Evolutionary conservation across 2,797 vertebrate genomes (phyloP).

Genomic region (Peromyscus melanophrys): DNA sequence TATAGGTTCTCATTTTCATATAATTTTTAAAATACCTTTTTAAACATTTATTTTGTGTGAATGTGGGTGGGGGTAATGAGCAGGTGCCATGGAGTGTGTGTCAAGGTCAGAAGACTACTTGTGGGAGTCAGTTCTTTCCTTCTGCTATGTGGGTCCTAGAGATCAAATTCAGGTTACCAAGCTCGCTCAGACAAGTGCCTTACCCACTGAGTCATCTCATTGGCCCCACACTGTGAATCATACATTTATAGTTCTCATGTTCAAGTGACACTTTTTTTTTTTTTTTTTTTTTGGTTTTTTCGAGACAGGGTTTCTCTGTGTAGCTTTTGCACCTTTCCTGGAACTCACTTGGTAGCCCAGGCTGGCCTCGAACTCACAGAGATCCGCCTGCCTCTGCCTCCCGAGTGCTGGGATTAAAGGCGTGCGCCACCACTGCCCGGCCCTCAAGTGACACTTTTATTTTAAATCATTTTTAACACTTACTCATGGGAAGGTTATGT

Average conservation of each 20-base stretch:
- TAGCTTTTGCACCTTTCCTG: no score
- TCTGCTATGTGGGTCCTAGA: not conserved
- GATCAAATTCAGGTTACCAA: not conserved
- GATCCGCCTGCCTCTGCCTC: no score
- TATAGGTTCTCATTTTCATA: conserved; percentile 56
- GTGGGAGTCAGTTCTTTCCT: not conserved
- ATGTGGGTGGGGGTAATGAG: not conserved
- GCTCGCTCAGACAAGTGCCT: not conserved
- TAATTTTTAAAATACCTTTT: conserved; percentile 25
- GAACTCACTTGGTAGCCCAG: no score
- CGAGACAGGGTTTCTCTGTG: no score
- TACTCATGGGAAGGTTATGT: not conserved
- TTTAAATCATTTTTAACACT: not conserved
- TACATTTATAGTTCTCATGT: not conserved
- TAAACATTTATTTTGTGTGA: not conserved
- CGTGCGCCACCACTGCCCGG: no score
- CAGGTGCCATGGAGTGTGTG: not conserved
- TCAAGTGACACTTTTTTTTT: not conserved
- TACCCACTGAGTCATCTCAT: not conserved
- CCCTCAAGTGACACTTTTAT: not conserved
- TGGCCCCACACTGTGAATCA: not conserved
- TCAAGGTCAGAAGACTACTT: not conserved
- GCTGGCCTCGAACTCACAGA: no score
- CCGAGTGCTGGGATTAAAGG: no score
- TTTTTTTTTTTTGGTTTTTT: no score